Evolutionary conservation across 2,113 vertebrate genomes (phyloP).

Genomic region (Propithecus coquereli): DNA sequence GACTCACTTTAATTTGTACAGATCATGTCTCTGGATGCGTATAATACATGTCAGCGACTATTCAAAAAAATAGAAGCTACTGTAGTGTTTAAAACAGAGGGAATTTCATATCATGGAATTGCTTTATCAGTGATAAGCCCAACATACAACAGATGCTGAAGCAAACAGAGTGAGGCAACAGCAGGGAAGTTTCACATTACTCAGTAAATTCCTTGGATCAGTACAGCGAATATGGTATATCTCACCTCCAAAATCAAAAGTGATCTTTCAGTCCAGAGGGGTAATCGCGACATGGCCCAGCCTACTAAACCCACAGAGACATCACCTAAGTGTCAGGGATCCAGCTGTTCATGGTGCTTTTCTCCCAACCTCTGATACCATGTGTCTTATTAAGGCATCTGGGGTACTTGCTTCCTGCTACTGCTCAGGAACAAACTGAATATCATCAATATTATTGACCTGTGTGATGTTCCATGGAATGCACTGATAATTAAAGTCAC

Average conservation of each 20-base stretch:
- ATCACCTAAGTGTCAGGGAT: background rate
- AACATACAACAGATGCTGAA: slow-evolving; percentile 5
- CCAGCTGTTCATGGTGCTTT: background rate
- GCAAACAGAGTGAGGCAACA: background rate
- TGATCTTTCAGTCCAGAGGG: background rate
- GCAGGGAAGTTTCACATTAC: background rate
- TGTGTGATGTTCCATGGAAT: background rate
- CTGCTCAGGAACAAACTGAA: background rate
- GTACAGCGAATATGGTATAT: background rate
- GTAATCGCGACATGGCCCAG: background rate
- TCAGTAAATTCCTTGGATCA: background rate
- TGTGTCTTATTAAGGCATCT: background rate
- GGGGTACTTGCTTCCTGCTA: background rate
- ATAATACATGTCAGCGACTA: background rate
- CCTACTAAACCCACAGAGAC: background rate
- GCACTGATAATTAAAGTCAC: background rate
- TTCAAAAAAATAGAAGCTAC: background rate
- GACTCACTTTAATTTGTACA: background rate
- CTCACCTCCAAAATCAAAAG: background rate
- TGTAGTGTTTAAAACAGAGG: background rate
- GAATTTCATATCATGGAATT: background rate
- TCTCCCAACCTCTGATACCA: background rate
- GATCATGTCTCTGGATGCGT: background rate
- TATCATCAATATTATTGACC: background rate
- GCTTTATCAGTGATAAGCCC: slow-evolving; percentile 1